These are phyloP conservation scores for Neodiprion pinetum DNA, from an alignment of 1,140 invertebrate genomes.

Conservation along the genomic window DNA sequence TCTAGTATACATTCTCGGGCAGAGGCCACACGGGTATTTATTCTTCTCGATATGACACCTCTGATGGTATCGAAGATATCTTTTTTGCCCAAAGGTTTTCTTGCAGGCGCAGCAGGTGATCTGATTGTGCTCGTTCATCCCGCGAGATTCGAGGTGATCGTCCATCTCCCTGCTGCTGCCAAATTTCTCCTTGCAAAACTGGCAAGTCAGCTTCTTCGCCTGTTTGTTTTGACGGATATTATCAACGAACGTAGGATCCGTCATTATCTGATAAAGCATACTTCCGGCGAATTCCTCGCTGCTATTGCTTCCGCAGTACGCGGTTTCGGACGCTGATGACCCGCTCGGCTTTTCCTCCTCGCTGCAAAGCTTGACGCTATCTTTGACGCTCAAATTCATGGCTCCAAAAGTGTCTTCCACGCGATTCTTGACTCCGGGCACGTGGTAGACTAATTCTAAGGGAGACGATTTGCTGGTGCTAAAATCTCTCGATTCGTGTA, in stretches of 20 bases:
- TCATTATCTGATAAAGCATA: conserved; percentile 53
- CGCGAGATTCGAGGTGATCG: conserved; percentile 40
- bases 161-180: conserved; percentile 33
- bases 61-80: conserved; percentile 51
- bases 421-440: background rate
- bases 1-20: conserved; percentile 51
- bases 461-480: too few relatives aligned
- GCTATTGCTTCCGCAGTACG: background rate
- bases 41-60: conserved; percentile 46
- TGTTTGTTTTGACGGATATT: conserved; percentile 37
- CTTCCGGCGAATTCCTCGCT: conserved; percentile 41
- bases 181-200: conserved; percentile 49
- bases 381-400: background rate
- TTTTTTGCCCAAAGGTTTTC: conserved; percentile 49
- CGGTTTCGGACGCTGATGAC: background rate
- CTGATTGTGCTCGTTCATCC: conserved; percentile 37
- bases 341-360: too few relatives aligned
- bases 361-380: background rate
- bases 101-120: conserved; percentile 49
- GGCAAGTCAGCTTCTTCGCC: conserved; percentile 31
- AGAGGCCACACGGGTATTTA: conserved; percentile 52
- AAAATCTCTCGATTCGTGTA: too few relatives aligned
- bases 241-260: conserved; percentile 46
- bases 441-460: too few relatives aligned
- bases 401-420: background rate